Evolutionary conservation across 2,888 invertebrate genomes (phyloP).

Genomic region (Monochamus alternatus): DNA sequence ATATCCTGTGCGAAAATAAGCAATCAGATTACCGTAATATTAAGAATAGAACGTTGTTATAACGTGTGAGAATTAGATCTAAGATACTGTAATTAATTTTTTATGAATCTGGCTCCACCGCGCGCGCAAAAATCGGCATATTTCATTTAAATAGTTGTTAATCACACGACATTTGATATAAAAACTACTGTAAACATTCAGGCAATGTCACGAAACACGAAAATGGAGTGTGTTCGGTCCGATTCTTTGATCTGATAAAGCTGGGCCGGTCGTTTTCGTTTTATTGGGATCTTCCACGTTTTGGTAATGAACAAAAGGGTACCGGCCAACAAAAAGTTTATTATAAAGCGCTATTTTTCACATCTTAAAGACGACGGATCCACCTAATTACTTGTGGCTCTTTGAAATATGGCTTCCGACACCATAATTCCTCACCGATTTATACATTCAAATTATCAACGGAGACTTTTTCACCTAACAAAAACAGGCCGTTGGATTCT

Average conservation of each 20-base stretch:
- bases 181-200: constrained; percentile 9
- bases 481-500: constrained; percentile 6
- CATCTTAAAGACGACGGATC: constrained; percentile 29
- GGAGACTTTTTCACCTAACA: background rate
- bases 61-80: constrained; percentile 2
- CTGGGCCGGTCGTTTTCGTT: constrained; percentile 20
- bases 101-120: background rate
- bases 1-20: too few species aligned
- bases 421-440: constrained; percentile 29
- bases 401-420: constrained; percentile 33
- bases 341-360: constrained; percentile 33
- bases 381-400: constrained; percentile 26
- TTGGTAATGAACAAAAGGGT: constrained; percentile 30
- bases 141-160: constrained; percentile 27
- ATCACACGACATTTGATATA: constrained; percentile 8
- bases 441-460: constrained; percentile 27
- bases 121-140: background rate
- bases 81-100: background rate
- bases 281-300: constrained; percentile 24
- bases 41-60: background rate
- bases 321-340: constrained; percentile 31
- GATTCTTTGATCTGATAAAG: constrained; percentile 33
- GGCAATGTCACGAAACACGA: constrained; percentile 20
- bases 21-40: background rate
- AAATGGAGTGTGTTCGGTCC: constrained; percentile 20